These are phyloP conservation scores for Muntiacus muntjak DNA, from an alignment of 2,113 vertebrate genomes.

Conservation along the genomic window DNA sequence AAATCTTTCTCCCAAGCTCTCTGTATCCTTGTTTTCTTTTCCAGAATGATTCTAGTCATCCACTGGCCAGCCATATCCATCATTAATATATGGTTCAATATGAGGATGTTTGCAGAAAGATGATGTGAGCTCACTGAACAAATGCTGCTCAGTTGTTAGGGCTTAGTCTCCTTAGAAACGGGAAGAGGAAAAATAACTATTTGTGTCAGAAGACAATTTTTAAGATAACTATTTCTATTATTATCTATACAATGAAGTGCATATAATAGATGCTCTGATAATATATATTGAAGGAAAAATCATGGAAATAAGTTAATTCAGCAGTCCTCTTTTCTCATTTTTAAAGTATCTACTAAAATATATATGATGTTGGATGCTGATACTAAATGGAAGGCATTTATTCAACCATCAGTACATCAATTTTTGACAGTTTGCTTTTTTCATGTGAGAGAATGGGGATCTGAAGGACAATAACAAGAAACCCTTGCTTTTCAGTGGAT, in stretches of 20 bases:
- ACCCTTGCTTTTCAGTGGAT: neutral
- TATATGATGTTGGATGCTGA: neutral
- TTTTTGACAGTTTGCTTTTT: neutral
- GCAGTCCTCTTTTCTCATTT: neutral
- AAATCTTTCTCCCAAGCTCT: neutral
- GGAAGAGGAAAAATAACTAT: neutral
- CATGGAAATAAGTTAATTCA: neutral
- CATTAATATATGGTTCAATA: neutral
- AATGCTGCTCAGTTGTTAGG: neutral
- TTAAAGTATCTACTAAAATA: neutral
- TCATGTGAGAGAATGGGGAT: neutral
- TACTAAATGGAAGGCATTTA: neutral
- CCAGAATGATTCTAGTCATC: neutral
- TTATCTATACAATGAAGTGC: neutral
- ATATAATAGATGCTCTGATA: neutral
- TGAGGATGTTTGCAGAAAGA: neutral
- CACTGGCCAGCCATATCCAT: no score
- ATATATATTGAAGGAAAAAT: neutral
- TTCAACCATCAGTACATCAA: neutral
- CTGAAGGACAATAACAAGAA: neutral
- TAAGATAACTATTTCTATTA: neutral
- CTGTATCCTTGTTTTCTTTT: neutral
- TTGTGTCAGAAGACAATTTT: slow-evolving; percentile 30
- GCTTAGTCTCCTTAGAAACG: neutral
- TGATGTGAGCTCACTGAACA: neutral